Percentiles rank a stretch among this genome's conserved stretches.
Evolutionary conservation across 2,113 vertebrate species (phyloP).

Genomic region (Solea senegalensis): DNA sequence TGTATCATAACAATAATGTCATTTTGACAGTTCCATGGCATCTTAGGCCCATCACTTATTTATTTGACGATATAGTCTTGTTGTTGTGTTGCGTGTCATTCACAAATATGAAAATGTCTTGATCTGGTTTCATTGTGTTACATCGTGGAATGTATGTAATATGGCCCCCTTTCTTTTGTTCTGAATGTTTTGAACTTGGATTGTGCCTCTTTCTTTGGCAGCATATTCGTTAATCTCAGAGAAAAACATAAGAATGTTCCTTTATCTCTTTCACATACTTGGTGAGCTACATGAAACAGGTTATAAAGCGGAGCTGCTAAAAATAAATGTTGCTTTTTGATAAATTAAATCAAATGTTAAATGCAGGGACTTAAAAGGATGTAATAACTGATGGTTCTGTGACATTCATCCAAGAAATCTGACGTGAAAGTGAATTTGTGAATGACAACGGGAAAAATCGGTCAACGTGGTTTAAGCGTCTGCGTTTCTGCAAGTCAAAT

Average conservation of each 20-base stretch:
- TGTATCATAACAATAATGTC: background rate
- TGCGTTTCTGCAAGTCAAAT: constrained; percentile 78
- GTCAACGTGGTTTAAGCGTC: constrained; percentile 67
- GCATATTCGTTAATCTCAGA: too few relatives aligned
- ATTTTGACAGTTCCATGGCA: background rate
- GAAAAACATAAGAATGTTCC: background rate
- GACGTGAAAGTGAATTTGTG: constrained; percentile 67
- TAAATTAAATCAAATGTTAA: constrained; percentile 22
- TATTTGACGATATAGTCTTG: background rate
- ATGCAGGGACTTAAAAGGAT: constrained; percentile 41
- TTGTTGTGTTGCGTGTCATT: background rate
- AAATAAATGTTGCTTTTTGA: background rate
- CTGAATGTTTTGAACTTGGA: too few relatives aligned
- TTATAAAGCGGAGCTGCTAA: background rate
- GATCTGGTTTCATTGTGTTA: too few relatives aligned
- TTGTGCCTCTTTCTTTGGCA: too few relatives aligned
- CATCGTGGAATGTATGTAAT: too few relatives aligned
- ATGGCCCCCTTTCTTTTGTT: too few relatives aligned
- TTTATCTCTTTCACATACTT: background rate
- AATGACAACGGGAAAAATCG: constrained; percentile 68
- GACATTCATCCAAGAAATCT: constrained; percentile 42
- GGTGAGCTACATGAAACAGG: background rate
- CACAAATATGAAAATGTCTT: too few relatives aligned
- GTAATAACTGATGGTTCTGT: constrained; percentile 50
- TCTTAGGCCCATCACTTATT: background rate